Conservation (phyloP, 1,140 invertebrate genomes). For the Drosophila ogumai region DNA sequence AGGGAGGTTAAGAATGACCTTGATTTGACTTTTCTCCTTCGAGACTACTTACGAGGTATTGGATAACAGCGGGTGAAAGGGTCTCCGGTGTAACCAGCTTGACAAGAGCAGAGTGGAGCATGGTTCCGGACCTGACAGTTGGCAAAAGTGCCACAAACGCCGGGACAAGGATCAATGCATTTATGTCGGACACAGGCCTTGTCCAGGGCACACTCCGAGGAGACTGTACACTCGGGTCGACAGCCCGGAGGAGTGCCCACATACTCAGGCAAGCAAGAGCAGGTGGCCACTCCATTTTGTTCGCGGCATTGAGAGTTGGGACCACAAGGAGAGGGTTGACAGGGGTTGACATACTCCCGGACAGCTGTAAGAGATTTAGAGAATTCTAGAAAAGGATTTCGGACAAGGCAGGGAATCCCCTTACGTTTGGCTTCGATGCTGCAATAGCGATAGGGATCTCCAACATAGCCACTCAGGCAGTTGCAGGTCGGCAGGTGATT, state of each 20-base stretch:
- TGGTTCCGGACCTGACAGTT: conserved; percentile 87
- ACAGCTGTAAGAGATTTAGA: conserved; percentile 52
- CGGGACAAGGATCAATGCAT: conserved; percentile 91
- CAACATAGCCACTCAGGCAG: conserved; percentile 88
- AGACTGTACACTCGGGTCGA: conserved; percentile 88
- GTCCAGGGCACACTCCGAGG: conserved; percentile 89
- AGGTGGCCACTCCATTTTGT: conserved; percentile 87
- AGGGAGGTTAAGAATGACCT: not conserved
- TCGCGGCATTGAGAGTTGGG: conserved; percentile 90
- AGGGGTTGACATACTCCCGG: conserved; percentile 85
- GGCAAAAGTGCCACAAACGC: conserved; percentile 87
- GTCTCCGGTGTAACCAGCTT: conserved; percentile 87
- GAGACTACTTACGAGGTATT: conserved; percentile 86
- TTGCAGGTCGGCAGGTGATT: conserved; percentile 91
- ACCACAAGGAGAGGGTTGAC: conserved; percentile 89
- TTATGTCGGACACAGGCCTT: conserved; percentile 89
- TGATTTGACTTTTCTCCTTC: not conserved
- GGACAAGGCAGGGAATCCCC: not conserved
- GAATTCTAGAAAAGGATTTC: not conserved
- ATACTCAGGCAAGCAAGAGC: conserved; percentile 89
- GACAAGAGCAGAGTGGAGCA: conserved; percentile 87
- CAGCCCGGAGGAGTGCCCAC: conserved; percentile 91
- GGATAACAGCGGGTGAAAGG: conserved; percentile 88
- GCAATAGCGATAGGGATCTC: conserved; percentile 89
- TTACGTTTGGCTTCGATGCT: conserved; percentile 71